Evolutionary conservation across 2,888 invertebrate genomes (phyloP), one percentile per base, ranked within the genome.

Genomic region (Drosophila paucipuncta): DNA sequence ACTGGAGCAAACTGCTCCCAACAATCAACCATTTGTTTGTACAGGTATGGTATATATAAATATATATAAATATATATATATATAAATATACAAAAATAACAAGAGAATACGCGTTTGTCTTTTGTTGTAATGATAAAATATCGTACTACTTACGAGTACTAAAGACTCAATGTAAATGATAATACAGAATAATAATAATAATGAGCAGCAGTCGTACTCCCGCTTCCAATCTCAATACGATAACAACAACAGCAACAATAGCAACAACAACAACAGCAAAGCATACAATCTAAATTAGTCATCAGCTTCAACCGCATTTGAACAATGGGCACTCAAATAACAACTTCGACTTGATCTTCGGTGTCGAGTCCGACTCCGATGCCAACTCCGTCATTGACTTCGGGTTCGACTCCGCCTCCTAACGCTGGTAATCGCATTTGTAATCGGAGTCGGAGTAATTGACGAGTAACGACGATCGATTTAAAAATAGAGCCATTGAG

Each of bases 151-250:
- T 76, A 63, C 31, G 63, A 63, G 63, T 63, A 66, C 67, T 76
- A 82, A 79, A 85, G 82, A 81, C 82, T 59, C 59, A 68, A 80
- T 83, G 77, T 73, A 73, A 82, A 73, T 76, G 54, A 80, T 85
- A 77, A 85, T 69, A 66, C 49, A 60, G 59, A 72, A 59, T 75
- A 76, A 71, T 80, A 64, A 75, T 59, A 41, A 43, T 55, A 60
- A 41, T 47, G 58, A 62, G 61, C 35, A 61, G 13, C 55, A 54
- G 39, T 61, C 41, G 22, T 65, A 59, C 16, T 63, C 43, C 47
- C 41, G 37, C 33, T 25, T 57, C 30, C 39, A 54, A 35, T 60
- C 50, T 37, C 49, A 71, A 49, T 25, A 28, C 54, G 30, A 18
- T 22, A 58, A 62, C 54, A 47, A 30, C 57, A 43, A 35, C 43